Conservation (phyloP, 64 coral and sea anemone species). For the Catalaphyllia jardinei region DNA sequence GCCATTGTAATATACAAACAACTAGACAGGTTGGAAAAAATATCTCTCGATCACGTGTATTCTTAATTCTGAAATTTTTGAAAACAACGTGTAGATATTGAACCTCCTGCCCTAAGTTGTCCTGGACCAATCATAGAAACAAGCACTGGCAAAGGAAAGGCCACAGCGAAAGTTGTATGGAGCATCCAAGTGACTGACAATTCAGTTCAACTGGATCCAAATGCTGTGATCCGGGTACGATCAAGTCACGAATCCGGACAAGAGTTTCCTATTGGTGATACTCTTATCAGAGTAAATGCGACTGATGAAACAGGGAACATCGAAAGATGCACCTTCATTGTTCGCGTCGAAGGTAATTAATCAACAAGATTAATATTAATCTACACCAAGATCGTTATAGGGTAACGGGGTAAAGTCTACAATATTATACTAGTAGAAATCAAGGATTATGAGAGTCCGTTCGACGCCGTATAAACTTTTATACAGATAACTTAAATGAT, state of each 20-base stretch:
- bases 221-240: not conserved
- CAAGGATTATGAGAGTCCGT: too few relatives aligned
- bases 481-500: too few relatives aligned
- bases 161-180: not conserved
- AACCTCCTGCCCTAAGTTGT: too few relatives aligned
- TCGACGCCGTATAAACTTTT: too few relatives aligned
- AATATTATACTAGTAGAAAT: too few relatives aligned
- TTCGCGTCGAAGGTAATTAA: not conserved
- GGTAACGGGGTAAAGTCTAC: too few relatives aligned
- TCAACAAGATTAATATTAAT: too few relatives aligned
- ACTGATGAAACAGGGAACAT: not conserved
- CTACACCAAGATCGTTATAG: too few relatives aligned
- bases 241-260: not conserved
- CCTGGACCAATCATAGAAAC: too few relatives aligned
- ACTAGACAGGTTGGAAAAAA: too few relatives aligned
- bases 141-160: not conserved
- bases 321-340: not conserved
- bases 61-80: too few relatives aligned
- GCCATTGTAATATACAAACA: not conserved
- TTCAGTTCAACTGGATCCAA: not conserved
- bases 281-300: not conserved
- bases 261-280: not conserved
- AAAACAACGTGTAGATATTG: not conserved
- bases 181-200: not conserved
- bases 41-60: too few relatives aligned